Base-by-base conservation (phyloP, 2,797 vertebrate genomes). In the Xiphophorus birchmanni region DNA sequence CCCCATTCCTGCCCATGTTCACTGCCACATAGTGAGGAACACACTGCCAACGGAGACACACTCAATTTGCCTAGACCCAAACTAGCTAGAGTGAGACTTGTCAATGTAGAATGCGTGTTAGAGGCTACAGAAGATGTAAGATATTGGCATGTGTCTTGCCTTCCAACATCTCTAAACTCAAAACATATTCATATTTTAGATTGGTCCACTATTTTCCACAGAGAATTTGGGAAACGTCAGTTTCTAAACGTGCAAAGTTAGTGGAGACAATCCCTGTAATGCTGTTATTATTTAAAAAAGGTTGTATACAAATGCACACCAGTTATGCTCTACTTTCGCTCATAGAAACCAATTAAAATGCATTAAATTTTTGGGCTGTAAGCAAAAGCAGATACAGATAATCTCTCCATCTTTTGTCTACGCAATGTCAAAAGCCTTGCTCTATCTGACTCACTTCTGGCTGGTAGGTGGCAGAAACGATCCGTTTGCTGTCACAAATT, bases 311-410 rank as follows among this genome's bases (percentile, higher is more conserved):
- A 37, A 67, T 37, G 63, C 3, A 40, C 63, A 21, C 35, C 7
- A 40, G 63, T 67, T 23, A 10, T 10, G 17, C 35, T 21, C 32
- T 21, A 37, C 35, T 40, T 67, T 40, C 15, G 37, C 13, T 67
- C 63, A 37, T 23, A 40, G 32, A 37, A 65, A 37, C 32, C 60
- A 37, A 9, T 67, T 67, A 67, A 35, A 67, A 10, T 21, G 63
- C 63, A 40, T 40, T 0, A 9, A 4, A 67, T 67, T 72, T 32
- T 73, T 69, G 65, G 78, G 54, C 73, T 86, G 74, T 82, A 86
- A 88, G 87, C 60, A 85, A 40, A 72, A 54, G 63, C 63, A 65
- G 80, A 90, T 90, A 69, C 29, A 6, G 63, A 65, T 42, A 9
- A 67, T 67, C 48, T 75, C 29, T 73, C 56, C 5, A 8, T 84